Evolutionary conservation across 2,113 vertebrate genomes (phyloP), one percentile per base, ranked within the genome.

Genomic region (Paramisgurnus dabryanus): DNA sequence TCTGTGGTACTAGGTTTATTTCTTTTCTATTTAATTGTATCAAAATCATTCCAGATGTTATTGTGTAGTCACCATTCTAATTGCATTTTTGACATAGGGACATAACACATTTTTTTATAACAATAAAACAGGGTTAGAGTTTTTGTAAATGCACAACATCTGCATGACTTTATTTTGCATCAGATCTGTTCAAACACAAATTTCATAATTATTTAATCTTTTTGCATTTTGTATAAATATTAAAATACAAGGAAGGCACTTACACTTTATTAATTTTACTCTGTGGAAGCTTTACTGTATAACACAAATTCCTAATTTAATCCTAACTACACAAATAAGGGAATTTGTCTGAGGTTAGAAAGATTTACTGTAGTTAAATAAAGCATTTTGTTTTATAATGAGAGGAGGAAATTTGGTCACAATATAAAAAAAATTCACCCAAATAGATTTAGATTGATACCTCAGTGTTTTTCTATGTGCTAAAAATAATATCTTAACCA

Each of bases 401-500:
- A 34, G 27, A 34, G 27, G 27, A 34, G 27, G 27, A 34, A 34
- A 34, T 34, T 34, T 15, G 49, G 22, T 49, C 7, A 65, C 15
- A 15, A 7, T 11, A 50, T 9, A 4, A 22, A 22, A 12, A 50
- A 8, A 50, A 17, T 71, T 55, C 34, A 55, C 17, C 8, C 8
- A 40, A 22, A 40, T 13, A 61, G 13, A 63, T 61, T 6, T 18
- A 63, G 10, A 74, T 63, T 7, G 15, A 49, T 27, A 75, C 43
- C 27, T 34, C 27, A 34, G 6, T 57, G 5, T 17, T 61, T 63
- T 43, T 58, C 8, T 82, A 15, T 53, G 65, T 18, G 17, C 12
- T 58, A 53, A 72, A 74, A 74, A 47, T 61, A 74, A 27, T 74
- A 18, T 61, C 58, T 64, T 41, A 64, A 7, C 41, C 41, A n/a